A percentile compares a stretch with the other conserved stretches of the same genome.
Evolutionary conservation across 2,888 invertebrate genomes (phyloP).

Genomic region (Magallana nippona): DNA sequence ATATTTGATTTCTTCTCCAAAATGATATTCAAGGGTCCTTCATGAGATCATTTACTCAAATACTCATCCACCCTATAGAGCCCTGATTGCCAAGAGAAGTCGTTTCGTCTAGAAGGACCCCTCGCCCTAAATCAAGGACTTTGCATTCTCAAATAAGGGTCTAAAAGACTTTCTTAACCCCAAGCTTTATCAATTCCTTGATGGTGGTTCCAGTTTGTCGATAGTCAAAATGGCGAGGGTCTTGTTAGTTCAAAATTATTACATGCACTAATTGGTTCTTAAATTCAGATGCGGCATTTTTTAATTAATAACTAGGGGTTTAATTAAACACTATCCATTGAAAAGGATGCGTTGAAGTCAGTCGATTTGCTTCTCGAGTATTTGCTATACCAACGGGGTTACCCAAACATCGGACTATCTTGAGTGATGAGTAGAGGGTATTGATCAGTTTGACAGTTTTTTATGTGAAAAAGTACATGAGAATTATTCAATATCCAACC

Average conservation of each 20-base stretch:
- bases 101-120: background rate
- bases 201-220: slow-evolving; percentile 1
- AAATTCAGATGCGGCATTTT: slow-evolving; percentile 2
- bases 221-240: background rate
- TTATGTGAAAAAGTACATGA: slow-evolving; percentile 1
- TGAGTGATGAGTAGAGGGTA: slow-evolving; percentile 3
- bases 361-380: slow-evolving; percentile 3
- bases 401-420: background rate
- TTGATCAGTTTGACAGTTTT: background rate
- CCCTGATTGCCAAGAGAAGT: background rate
- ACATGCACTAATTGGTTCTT: slow-evolving; percentile 16
- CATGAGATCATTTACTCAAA: slow-evolving; percentile 31
- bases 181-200: background rate
- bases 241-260: slow-evolving; percentile 5
- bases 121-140: background rate
- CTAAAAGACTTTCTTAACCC: background rate
- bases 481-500: slow-evolving; percentile 22
- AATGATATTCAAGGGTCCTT: slow-evolving; percentile 24
- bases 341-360: slow-evolving; percentile 16
- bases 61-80: background rate
- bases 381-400: slow-evolving; percentile 7
- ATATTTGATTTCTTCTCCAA: slow-evolving; percentile 33
- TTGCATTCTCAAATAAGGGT: background rate
- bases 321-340: slow-evolving; percentile 1
- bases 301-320: slow-evolving; percentile 7